Evolutionary conservation across 2,113 vertebrate species (phyloP).

Genomic region (Pagrus major): DNA sequence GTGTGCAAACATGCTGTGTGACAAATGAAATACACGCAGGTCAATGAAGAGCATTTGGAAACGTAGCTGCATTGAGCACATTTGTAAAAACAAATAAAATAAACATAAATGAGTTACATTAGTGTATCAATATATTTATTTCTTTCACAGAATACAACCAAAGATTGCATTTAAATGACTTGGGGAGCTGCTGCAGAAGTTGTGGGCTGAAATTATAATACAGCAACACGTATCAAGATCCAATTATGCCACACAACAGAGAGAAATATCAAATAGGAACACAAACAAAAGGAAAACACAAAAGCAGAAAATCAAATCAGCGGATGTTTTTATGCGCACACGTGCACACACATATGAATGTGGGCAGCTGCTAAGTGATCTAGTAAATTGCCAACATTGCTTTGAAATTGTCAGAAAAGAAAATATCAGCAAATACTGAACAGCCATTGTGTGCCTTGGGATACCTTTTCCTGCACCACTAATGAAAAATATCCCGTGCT

Average conservation of each 20-base stretch:
- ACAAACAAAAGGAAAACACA: slow-evolving; percentile 20
- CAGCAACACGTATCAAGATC: slow-evolving; percentile 9
- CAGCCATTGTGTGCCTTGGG: slow-evolving; percentile 13
- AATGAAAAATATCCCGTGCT: slow-evolving; percentile 12
- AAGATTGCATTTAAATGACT: slow-evolving; percentile 32
- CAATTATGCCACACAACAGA: slow-evolving; percentile 4
- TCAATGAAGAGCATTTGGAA: slow-evolving; percentile 13
- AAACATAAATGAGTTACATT: slow-evolving; percentile 1
- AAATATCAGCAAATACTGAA: slow-evolving; percentile 33
- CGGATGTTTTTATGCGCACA: slow-evolving; percentile 34
- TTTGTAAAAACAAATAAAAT: too few species aligned
- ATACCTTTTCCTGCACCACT: slow-evolving; percentile 1
- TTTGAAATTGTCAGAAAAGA: slow-evolving; percentile 35
- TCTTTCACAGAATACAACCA: slow-evolving; percentile 20
- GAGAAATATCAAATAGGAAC: slow-evolving; percentile 19
- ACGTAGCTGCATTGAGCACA: not conserved
- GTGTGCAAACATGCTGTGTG: not conserved
- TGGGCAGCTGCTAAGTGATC: slow-evolving; percentile 32
- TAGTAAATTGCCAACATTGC: slow-evolving; percentile 12
- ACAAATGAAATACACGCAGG: slow-evolving; percentile 15
- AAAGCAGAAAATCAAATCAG: slow-evolving; percentile 38
- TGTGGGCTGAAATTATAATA: slow-evolving; percentile 7
- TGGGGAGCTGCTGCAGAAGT: slow-evolving; percentile 16
- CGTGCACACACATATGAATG: slow-evolving; percentile 14
- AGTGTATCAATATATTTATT: slow-evolving; percentile 29